phyloP scores from a whole-genome alignment of 2,888 invertebrate genomes.

The Synanthedon formicaeformis region DNA sequence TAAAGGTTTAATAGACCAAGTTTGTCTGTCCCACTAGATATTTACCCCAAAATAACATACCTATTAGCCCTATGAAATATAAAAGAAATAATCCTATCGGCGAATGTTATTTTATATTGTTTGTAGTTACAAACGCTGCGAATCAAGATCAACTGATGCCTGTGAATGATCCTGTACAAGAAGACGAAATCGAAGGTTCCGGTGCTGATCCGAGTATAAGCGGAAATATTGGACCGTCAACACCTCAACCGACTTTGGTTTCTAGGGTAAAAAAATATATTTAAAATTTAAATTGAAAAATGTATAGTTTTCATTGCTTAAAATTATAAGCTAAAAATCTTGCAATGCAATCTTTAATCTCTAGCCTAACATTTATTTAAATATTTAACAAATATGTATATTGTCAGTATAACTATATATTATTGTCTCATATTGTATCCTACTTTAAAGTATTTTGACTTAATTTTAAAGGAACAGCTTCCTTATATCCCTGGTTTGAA shows the following conservation, averaged over 20 bases:
- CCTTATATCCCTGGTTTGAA: too few species aligned
- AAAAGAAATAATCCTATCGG: neutral
- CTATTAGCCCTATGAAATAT: conserved; percentile 1
- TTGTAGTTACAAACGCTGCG: conserved; percentile 3
- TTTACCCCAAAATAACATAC: neutral
- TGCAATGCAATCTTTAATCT: too few species aligned
- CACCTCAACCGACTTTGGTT: conserved; percentile 17
- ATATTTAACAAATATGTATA: too few species aligned
- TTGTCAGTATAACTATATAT: too few species aligned
- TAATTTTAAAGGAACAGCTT: too few species aligned
- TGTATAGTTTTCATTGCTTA: too few species aligned
- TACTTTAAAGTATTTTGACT: too few species aligned
- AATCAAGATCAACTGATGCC: conserved; percentile 18
- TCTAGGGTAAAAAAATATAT: conserved; percentile 23
- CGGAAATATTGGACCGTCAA: conserved; percentile 8
- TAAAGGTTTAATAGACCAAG: too few species aligned
- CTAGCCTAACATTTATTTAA: too few species aligned
- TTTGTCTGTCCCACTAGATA: neutral
- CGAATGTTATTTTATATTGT: neutral
- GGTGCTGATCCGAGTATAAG: conserved; percentile 53
- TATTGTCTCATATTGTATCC: too few species aligned
- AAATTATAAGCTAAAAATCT: too few species aligned
- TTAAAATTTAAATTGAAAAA: too few species aligned
- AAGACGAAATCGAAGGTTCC: conserved; percentile 67
- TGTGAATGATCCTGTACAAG: conserved; percentile 19